phyloP scores from a whole-genome alignment of 2,113 vertebrate species.

The Budorcas taxicolor region DNA sequence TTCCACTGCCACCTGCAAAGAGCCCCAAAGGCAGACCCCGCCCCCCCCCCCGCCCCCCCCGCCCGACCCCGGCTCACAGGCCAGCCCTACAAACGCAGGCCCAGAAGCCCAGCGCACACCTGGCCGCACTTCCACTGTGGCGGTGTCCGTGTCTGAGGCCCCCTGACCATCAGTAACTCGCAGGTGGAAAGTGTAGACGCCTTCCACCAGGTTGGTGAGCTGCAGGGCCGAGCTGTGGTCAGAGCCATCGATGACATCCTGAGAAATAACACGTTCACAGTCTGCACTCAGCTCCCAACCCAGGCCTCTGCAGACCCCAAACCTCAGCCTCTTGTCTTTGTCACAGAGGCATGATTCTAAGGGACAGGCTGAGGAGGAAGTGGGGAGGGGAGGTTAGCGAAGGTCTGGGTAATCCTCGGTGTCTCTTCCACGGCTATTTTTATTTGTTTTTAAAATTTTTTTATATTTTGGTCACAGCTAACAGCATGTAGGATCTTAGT shows the following conservation, averaged over 20 bases:
- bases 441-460: background rate
- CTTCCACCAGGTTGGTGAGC: constrained; percentile 90
- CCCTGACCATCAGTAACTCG: constrained; percentile 84
- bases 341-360: background rate
- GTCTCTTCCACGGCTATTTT: background rate
- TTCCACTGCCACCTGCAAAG: background rate
- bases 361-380: background rate
- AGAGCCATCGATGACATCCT: constrained; percentile 89
- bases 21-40: background rate
- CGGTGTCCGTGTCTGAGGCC: constrained; percentile 81
- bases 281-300: background rate
- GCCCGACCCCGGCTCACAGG: background rate
- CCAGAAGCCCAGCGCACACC: constrained; percentile 76
- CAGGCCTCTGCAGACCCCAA: background rate
- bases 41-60: too few relatives aligned
- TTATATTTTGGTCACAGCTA: background rate
- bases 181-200: constrained; percentile 89
- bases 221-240: constrained; percentile 81
- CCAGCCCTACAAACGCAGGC: background rate
- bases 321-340: background rate
- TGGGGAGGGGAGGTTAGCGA: background rate
- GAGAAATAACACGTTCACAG: background rate
- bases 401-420: background rate
- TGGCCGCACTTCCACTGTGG: constrained; percentile 90
- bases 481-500: background rate